These are phyloP conservation scores for Oryzias melastigma DNA, from an alignment of 2,113 vertebrate genomes.

Conservation along the genomic window DNA sequence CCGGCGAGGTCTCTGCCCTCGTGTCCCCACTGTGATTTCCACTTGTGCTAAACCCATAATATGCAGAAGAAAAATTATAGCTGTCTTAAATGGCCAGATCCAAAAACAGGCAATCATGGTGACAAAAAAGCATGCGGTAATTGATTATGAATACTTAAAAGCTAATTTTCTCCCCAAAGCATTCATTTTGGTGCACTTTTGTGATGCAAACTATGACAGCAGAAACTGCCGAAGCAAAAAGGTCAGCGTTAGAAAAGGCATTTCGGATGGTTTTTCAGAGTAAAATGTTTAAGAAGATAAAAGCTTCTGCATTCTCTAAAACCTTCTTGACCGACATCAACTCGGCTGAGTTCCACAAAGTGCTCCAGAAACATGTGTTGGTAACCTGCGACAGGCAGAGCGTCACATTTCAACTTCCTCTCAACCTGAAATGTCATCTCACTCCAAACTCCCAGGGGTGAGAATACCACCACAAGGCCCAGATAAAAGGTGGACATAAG, in stretches of 20 bases:
- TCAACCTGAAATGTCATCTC: conserved; percentile 40
- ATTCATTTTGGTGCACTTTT: background rate
- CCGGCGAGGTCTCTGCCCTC: background rate
- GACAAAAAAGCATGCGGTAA: background rate
- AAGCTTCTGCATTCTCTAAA: too few relatives aligned
- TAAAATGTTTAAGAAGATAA: too few relatives aligned
- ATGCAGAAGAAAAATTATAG: background rate
- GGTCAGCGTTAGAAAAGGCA: too few relatives aligned
- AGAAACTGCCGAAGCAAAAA: too few relatives aligned
- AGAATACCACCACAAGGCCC: conserved; percentile 19
- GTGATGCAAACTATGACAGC: background rate
- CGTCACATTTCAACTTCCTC: conserved; percentile 38
- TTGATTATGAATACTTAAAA: background rate
- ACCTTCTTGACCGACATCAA: too few relatives aligned
- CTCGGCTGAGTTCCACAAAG: background rate
- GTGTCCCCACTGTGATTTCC: background rate
- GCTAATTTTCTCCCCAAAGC: background rate
- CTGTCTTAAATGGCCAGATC: conserved; percentile 1
- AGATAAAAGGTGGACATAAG: conserved; percentile 21
- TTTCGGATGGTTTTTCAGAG: too few relatives aligned
- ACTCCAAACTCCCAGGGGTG: conserved; percentile 10
- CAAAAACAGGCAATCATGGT: background rate
- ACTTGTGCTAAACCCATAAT: background rate
- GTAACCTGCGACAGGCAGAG: conserved; percentile 28
- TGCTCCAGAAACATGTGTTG: conserved; percentile 19